Base-by-base conservation (phyloP, 2,797 vertebrate genomes). In the Enteromius argenteus region DNA sequence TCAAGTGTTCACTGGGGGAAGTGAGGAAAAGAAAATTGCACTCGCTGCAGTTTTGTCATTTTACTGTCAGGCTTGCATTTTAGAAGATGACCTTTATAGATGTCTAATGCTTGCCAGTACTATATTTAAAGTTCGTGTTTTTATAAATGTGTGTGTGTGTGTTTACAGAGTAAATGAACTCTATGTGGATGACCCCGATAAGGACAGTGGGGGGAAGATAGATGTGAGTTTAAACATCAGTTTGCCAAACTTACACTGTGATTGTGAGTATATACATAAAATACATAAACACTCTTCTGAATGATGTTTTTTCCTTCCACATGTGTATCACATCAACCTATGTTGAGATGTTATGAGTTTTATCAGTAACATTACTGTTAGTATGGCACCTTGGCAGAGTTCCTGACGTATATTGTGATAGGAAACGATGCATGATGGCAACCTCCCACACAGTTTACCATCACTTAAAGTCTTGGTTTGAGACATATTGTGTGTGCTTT, bases 181-280 rank as follows among this genome's bases (percentile, higher is more conserved):
- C 7, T 99, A 99, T 10, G 98, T 99, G 86, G 98, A 99, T 91
- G 98, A 99, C 92, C 98, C 98, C 2, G 98, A 99, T 95, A 99
- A 99, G 94, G 95, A 98, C 94, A 99, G 98, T 84, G 98, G 97
- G 88, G 98, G 98, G 90, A 99, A 99, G 95, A 99, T 99, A 92
- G 98, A 99, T 89, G 98, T 99, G 94, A 98, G 94, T 94, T 94
- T 99, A 93, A 99, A 99, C 95, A 95, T 99, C 96, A 99, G 96
- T 94, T 95, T 99, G 93, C 97, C 97, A 93, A 97, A 97, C 93
- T 94, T 99, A 91, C 95, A 98, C 91, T 99, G 98, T 91, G 98
- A 99, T 95, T 87, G 98, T 99, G 94, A 98, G 98, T 99, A 96
- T 93, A 87, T 89, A 92, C 83, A 88, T 76, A 90, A 89, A 81